Evolutionary conservation across 2,113 vertebrate genomes (phyloP).

Genomic region (Pseudopodoces humilis): DNA sequence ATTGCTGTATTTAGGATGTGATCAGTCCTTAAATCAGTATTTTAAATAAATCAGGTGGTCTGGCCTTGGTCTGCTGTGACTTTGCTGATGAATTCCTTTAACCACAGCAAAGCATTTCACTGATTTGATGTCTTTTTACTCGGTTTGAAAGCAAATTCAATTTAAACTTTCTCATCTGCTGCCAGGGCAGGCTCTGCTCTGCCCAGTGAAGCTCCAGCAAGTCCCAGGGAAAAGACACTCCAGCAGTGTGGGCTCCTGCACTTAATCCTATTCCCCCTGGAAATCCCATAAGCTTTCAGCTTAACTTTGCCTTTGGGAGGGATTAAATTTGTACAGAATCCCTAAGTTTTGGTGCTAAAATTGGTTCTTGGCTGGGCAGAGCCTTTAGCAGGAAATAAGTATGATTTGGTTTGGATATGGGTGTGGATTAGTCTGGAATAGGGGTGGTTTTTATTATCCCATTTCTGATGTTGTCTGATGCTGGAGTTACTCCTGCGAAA

Average conservation of each 20-base stretch:
- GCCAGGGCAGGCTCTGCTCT: neutral
- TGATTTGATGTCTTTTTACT: neutral
- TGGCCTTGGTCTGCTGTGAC: neutral
- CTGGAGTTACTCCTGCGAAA: neutral
- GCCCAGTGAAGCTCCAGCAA: neutral
- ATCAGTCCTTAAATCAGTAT: neutral
- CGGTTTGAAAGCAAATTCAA: neutral
- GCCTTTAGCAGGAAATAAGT: neutral
- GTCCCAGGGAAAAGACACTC: neutral
- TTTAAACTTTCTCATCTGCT: neutral
- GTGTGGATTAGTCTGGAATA: accelerated
- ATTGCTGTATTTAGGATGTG: neutral
- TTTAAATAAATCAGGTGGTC: neutral
- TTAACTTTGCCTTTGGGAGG: neutral
- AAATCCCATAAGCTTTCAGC: neutral
- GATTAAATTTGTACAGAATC: neutral
- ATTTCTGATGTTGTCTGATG: neutral
- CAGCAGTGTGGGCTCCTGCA: neutral
- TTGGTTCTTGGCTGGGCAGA: neutral
- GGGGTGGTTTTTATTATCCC: neutral
- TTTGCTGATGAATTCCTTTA: neutral
- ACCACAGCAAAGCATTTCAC: neutral
- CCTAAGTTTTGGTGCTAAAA: neutral
- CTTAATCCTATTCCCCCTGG: slow-evolving; percentile 27
- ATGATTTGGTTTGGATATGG: neutral